phyloP scores from a whole-genome alignment of 2,113 vertebrate genomes.

The Lampris incognitus region DNA sequence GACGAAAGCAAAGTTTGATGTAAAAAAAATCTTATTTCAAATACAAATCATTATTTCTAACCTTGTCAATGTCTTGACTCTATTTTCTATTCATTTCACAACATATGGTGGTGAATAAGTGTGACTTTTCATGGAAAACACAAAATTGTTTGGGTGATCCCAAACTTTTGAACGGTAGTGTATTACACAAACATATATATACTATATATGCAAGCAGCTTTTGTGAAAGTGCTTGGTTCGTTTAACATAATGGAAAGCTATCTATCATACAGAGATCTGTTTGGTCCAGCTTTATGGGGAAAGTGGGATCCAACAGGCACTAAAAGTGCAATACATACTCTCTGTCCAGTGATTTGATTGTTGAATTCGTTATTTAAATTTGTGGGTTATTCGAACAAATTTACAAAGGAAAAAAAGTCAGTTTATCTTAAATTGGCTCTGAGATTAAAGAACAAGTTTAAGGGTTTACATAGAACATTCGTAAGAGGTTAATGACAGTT shows the following conservation, averaged over 20 bases:
- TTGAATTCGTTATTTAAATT: too few relatives aligned
- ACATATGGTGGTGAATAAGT: too few relatives aligned
- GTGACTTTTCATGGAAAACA: too few relatives aligned
- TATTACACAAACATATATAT: not conserved
- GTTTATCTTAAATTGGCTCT: not conserved
- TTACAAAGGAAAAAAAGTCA: not conserved
- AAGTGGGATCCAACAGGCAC: not conserved
- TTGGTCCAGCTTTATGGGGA: conserved; percentile 31
- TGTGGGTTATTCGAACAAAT: not conserved
- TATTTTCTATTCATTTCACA: too few relatives aligned
- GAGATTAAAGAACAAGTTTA: not conserved
- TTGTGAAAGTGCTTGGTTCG: conserved; percentile 9
- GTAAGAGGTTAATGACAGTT: not conserved
- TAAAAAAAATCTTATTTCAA: too few relatives aligned
- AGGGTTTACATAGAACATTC: conserved; percentile 7
- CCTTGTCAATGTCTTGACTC: too few relatives aligned
- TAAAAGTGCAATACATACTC: not conserved
- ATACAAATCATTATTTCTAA: too few relatives aligned
- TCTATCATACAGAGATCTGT: not conserved
- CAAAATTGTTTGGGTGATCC: too few relatives aligned
- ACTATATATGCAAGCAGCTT: conserved; percentile 33
- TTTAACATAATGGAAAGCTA: conserved; percentile 6
- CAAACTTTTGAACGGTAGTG: too few relatives aligned
- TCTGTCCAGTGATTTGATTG: not conserved
- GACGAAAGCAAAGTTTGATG: too few relatives aligned